Evolutionary conservation across 2,888 invertebrate genomes (phyloP).

Genomic region (Drosophila putrida): DNA sequence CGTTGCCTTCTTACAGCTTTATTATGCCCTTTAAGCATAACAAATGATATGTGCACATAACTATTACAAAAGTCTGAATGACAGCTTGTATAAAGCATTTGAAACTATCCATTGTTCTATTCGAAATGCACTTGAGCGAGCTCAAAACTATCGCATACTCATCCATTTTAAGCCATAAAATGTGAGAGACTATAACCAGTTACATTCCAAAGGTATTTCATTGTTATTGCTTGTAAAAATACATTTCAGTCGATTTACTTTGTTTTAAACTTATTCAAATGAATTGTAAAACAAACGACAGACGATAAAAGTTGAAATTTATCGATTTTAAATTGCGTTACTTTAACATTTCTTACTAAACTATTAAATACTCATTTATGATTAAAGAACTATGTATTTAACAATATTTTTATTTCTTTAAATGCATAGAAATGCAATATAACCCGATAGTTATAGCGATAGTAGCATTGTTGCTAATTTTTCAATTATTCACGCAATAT

Average conservation of each 20-base stretch:
- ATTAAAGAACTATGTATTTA: neutral
- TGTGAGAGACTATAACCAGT: conserved; percentile 5
- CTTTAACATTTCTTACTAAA: too few species aligned
- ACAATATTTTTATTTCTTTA: neutral
- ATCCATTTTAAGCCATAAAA: neutral
- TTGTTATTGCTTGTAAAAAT: neutral
- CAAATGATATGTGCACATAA: conserved; percentile 8
- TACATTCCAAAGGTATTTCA: neutral
- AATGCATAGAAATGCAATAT: neutral
- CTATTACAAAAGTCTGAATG: conserved; percentile 1
- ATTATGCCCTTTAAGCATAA: conserved; percentile 14
- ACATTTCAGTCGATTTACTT: neutral
- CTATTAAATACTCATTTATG: neutral
- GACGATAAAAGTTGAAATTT: too few species aligned
- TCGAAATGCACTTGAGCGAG: conserved; percentile 1
- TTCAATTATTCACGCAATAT: too few species aligned
- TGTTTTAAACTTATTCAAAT: neutral
- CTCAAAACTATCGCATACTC: conserved; percentile 11
- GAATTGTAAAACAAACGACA: neutral
- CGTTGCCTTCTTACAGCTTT: conserved; percentile 6
- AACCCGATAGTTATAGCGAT: neutral
- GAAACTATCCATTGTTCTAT: conserved; percentile 11
- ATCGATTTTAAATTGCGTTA: too few species aligned
- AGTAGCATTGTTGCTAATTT: too few species aligned
- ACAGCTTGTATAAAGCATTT: conserved; percentile 1